Evolutionary conservation across 1,140 invertebrate species (phyloP).

Genomic region (Bombus polaris): DNA sequence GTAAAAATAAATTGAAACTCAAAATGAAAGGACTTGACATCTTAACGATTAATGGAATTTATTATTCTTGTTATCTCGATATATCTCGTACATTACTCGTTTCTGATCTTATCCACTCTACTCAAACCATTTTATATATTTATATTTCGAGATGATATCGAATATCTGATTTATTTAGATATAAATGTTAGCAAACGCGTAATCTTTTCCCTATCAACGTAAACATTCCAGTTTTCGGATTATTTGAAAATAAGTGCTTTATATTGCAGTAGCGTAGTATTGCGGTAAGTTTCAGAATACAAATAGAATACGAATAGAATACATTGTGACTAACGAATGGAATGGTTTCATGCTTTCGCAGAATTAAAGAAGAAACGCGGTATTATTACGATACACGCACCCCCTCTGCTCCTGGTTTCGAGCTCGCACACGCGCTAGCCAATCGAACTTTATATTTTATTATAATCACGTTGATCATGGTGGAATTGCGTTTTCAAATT

Average conservation of each 20-base stretch:
- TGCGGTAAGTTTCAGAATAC: neutral
- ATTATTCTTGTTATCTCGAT: too few species aligned
- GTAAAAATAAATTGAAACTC: neutral
- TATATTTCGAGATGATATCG: too few species aligned
- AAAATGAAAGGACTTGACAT: neutral
- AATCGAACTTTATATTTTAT: neutral
- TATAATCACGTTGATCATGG: slow-evolving; percentile 16
- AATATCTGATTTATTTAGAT: neutral
- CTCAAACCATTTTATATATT: neutral
- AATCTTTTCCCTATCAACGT: too few species aligned
- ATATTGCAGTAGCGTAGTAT: neutral
- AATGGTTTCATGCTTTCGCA: neutral
- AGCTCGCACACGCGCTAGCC: neutral
- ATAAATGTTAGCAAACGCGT: too few species aligned
- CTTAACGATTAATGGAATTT: too few species aligned
- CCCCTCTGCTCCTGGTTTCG: neutral
- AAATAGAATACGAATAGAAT: neutral
- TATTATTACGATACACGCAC: neutral
- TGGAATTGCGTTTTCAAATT: slow-evolving; percentile 11
- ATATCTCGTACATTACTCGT: neutral
- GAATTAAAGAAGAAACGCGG: neutral
- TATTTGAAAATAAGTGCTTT: neutral
- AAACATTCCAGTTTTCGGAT: too few species aligned
- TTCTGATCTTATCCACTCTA: neutral
- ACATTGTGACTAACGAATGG: neutral